Evolutionary conservation across 2,797 vertebrate species (phyloP).

Genomic region (Platyrinchus mystaceus): DNA sequence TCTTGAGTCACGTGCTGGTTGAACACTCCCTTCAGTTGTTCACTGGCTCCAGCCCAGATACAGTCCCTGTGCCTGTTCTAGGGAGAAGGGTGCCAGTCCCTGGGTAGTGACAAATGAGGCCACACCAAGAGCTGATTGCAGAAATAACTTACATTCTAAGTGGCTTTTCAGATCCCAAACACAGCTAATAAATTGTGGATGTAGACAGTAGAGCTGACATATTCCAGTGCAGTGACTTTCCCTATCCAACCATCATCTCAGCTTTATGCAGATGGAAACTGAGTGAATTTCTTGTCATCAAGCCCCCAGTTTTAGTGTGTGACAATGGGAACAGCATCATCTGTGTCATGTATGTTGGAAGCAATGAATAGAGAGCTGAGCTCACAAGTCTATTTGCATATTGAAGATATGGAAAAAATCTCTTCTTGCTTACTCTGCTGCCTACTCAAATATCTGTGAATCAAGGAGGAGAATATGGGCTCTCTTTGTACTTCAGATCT

Average conservation of each 20-base stretch:
- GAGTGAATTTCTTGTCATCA: slow-evolving; percentile 17
- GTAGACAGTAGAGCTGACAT: background rate
- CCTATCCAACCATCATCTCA: background rate
- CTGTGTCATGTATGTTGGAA: slow-evolving; percentile 61
- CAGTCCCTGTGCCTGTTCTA: accelerated
- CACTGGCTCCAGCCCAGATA: background rate
- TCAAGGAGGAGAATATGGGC: background rate
- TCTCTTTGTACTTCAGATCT: background rate
- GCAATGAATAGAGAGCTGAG: slow-evolving; percentile 56
- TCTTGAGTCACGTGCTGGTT: background rate
- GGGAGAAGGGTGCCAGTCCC: background rate
- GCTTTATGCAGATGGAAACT: slow-evolving; percentile 26
- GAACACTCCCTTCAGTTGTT: background rate
- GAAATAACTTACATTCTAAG: background rate
- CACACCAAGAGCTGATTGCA: background rate
- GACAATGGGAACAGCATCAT: slow-evolving; percentile 61
- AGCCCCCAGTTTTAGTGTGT: slow-evolving; percentile 34
- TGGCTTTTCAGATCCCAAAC: background rate
- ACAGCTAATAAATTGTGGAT: background rate
- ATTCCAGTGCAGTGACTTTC: background rate
- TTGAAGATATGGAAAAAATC: slow-evolving; percentile 27
- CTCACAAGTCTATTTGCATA: slow-evolving; percentile 54
- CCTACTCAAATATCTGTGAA: slow-evolving; percentile 45
- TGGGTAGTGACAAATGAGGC: background rate
- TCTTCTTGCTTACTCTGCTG: slow-evolving; percentile 45